Conservation (phyloP, 2,797 vertebrate genomes). For the Luscinia luscinia region DNA sequence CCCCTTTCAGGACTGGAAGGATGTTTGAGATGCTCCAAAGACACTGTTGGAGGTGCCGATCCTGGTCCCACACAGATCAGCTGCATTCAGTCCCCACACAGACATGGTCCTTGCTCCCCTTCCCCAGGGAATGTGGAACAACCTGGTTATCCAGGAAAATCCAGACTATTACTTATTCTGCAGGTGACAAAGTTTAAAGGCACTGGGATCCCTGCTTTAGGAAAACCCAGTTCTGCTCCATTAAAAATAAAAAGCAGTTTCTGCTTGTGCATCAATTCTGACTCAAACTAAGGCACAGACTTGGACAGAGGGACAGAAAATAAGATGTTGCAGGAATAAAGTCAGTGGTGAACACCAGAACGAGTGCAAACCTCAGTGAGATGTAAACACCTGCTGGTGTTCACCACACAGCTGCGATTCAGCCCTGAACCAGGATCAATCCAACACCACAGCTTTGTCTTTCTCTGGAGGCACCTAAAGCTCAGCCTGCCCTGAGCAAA, state of each 20-base stretch:
- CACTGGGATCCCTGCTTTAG: neutral
- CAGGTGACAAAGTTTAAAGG: neutral
- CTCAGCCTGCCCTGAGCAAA: neutral
- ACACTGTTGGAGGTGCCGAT: fast-evolving
- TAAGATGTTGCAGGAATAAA: neutral
- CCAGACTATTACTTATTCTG: neutral
- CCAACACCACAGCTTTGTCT: neutral
- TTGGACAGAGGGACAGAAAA: neutral
- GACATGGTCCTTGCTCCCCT: neutral
- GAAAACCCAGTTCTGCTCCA: neutral
- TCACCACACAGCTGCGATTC: fast-evolving
- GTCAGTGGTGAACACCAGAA: neutral
- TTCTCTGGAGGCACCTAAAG: neutral
- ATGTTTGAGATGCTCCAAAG: neutral
- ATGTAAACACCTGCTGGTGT: fast-evolving
- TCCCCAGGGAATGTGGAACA: neutral
- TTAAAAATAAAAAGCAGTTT: neutral
- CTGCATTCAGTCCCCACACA: fast-evolving
- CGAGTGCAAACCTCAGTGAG: neutral
- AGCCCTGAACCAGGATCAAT: fast-evolving
- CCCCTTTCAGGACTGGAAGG: neutral
- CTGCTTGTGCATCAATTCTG: neutral
- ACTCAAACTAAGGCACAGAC: neutral
- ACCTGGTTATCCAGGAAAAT: neutral
- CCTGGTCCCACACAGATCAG: neutral